These are phyloP conservation scores for Menidia menidia DNA, from an alignment of 2,797 vertebrate genomes.

Conservation along the genomic window DNA sequence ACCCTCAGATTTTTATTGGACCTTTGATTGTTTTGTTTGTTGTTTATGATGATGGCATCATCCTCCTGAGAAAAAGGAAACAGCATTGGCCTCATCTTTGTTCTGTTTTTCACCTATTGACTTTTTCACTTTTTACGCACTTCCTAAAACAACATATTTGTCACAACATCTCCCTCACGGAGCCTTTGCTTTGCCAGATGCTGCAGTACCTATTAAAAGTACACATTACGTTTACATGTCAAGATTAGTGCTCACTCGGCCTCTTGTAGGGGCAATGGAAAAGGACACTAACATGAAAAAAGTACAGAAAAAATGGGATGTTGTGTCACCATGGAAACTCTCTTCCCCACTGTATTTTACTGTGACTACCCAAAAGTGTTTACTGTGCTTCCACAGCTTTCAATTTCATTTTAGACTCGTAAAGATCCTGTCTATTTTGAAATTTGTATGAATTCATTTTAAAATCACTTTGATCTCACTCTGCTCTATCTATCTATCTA, in stretches of 20 bases:
- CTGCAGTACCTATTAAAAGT: not conserved
- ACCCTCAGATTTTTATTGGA: not conserved
- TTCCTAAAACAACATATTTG: not conserved
- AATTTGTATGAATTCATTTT: too few relatives aligned
- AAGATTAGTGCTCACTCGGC: constrained; percentile 7
- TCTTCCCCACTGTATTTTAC: constrained; percentile 8
- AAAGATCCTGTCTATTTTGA: not conserved
- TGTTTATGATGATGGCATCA: constrained; percentile 2
- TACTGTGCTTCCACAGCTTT: constrained; percentile 13
- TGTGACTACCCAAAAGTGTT: constrained; percentile 13
- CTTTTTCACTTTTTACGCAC: not conserved
- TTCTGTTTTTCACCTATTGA: not conserved
- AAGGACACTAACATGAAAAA: constrained; percentile 14
- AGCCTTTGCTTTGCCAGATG: not conserved
- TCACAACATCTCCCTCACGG: not conserved
- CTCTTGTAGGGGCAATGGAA: constrained; percentile 1
- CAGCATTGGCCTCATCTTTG: not conserved
- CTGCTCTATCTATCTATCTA: too few relatives aligned
- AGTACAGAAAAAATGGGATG: constrained; percentile 14
- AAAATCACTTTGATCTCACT: too few relatives aligned
- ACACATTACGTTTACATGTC: not conserved
- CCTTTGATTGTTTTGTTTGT: not conserved
- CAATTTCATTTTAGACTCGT: constrained; percentile 11
- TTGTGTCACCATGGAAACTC: constrained; percentile 24
- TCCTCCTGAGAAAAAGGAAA: not conserved